These are phyloP conservation scores for Sinocyclocheilus grahami DNA, from an alignment of 2,113 vertebrate species.

Conservation along the genomic window DNA sequence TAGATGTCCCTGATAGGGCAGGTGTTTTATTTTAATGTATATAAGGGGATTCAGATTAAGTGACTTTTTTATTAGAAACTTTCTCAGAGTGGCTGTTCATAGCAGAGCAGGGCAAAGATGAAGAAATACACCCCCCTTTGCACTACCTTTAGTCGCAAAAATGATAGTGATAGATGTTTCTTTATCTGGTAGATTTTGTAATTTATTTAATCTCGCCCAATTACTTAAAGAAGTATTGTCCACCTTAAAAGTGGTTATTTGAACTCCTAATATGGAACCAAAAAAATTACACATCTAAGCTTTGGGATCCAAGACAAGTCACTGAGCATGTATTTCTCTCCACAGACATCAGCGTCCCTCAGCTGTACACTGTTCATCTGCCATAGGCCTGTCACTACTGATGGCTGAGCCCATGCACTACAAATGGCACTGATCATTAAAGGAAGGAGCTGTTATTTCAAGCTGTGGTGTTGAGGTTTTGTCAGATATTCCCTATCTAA, in stretches of 20 bases:
- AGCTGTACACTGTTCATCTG: not conserved
- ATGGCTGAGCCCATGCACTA: not conserved
- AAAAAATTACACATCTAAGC: not conserved
- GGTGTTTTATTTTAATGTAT: not conserved
- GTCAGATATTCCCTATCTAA: constrained; percentile 42
- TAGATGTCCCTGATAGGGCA: not conserved
- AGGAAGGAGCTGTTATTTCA: constrained; percentile 35
- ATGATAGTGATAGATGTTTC: not conserved
- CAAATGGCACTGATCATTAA: constrained; percentile 44
- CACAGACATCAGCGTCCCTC: not conserved
- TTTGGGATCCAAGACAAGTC: not conserved
- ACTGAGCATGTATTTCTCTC: not conserved
- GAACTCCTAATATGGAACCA: not conserved
- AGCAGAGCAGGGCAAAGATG: not conserved
- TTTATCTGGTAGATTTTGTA: not conserved
- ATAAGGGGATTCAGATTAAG: not conserved
- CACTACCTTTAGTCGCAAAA: not conserved
- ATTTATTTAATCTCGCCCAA: not conserved
- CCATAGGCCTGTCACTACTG: not conserved
- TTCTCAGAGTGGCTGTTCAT: not conserved
- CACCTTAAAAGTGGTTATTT: not conserved
- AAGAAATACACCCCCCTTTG: not conserved
- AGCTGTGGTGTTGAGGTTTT: not conserved
- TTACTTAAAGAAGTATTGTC: too few species aligned
- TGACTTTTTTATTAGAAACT: constrained; percentile 9